Evolutionary conservation across 37 sponge, comb jelly and placozoan genomes (phyloP).

Genomic region (Diacarnus erythraeanus): DNA sequence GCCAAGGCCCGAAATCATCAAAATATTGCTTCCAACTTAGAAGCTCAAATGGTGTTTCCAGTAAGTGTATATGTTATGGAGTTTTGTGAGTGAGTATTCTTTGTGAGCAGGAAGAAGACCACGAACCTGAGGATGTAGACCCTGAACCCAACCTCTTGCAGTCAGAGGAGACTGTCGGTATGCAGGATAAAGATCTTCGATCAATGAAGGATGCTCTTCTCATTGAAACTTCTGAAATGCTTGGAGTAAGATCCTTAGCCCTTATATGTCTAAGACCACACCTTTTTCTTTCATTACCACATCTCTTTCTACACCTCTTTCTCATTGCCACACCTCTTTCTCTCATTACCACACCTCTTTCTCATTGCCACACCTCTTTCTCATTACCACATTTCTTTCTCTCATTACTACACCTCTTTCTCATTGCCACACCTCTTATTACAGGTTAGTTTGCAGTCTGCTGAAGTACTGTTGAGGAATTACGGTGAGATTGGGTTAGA

Average conservation of each 20-base stretch:
- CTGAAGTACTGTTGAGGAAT: slow-evolving; percentile 82
- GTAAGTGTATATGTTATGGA: slow-evolving; percentile 46
- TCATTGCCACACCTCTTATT: no score
- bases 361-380: no score
- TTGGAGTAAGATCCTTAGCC: slow-evolving; percentile 82
- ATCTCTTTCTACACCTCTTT: no score
- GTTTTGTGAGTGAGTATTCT: neutral
- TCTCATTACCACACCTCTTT: no score
- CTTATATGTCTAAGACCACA: neutral
- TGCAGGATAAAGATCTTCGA: slow-evolving; percentile 62
- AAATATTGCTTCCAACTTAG: slow-evolving; percentile 67
- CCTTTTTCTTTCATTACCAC: no score
- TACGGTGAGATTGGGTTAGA: slow-evolving; percentile 58
- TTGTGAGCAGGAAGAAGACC: slow-evolving; percentile 26
- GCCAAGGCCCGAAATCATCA: slow-evolving; percentile 36
- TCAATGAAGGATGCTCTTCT: slow-evolving; percentile 80
- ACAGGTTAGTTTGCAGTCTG: slow-evolving; percentile 81
- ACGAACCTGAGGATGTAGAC: slow-evolving; percentile 12
- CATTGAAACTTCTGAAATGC: slow-evolving; percentile 85
- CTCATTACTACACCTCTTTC: no score
- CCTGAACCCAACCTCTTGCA: slow-evolving; percentile 7
- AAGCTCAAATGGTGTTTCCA: slow-evolving; percentile 82
- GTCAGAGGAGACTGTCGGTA: slow-evolving; percentile 13
- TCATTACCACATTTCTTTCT: no score
- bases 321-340: no score